phyloP scores from a whole-genome alignment of 2,113 vertebrate genomes.

The Elephantulus edwardii region DNA sequence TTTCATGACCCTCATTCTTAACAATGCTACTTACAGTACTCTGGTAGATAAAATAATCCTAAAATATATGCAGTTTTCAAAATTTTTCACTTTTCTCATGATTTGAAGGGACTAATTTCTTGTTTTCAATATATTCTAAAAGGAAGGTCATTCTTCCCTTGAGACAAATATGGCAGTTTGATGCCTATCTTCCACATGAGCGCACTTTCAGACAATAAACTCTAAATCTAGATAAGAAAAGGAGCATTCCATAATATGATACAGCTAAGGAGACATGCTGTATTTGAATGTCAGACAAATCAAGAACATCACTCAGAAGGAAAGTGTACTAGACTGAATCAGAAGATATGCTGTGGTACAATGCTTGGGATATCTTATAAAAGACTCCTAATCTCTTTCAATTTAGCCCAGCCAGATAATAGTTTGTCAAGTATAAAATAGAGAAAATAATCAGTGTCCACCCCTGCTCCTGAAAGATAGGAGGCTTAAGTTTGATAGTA shows the following conservation, averaged over 20 bases:
- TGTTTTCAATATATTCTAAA: background rate
- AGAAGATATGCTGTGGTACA: background rate
- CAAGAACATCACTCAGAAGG: background rate
- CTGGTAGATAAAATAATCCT: background rate
- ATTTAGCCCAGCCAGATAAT: background rate
- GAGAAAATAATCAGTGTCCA: background rate
- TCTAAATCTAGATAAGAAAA: constrained; percentile 1
- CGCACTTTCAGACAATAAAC: background rate
- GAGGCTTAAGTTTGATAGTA: background rate
- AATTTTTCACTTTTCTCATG: background rate
- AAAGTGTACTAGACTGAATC: background rate
- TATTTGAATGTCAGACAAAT: background rate
- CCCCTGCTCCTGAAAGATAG: background rate
- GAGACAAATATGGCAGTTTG: background rate
- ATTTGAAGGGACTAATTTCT: background rate
- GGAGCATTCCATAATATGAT: background rate
- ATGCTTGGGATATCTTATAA: background rate
- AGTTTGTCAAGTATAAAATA: background rate
- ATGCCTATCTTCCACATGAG: background rate
- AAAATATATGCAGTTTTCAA: background rate
- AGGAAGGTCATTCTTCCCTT: background rate
- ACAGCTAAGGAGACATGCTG: background rate
- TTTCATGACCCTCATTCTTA: background rate
- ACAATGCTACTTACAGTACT: background rate
- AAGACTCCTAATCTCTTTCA: background rate